A percentile compares a stretch with the other conserved stretches of the same genome.
Evolutionary conservation across 2,113 vertebrate species (phyloP).

Genomic region (Neodontobutis hainanensis): DNA sequence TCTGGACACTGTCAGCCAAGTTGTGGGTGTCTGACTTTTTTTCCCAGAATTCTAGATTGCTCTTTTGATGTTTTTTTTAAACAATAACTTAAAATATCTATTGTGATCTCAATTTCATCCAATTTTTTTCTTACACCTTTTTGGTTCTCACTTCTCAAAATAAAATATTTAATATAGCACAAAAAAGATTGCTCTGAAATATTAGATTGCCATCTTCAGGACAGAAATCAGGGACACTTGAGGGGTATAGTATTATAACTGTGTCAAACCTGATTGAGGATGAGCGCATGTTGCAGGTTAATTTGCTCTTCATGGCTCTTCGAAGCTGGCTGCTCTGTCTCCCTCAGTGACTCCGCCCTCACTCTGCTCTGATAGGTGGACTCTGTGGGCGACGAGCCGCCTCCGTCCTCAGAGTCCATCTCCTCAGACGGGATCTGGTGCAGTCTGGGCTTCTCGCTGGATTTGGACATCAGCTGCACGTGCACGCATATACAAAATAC

Average conservation of each 20-base stretch:
- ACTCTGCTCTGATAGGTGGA: slow-evolving; percentile 54
- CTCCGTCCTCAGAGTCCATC: slow-evolving; percentile 85
- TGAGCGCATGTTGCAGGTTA: slow-evolving; percentile 77
- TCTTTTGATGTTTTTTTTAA: too few species aligned
- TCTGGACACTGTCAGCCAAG: too few species aligned
- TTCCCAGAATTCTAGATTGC: too few species aligned
- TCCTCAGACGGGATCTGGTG: slow-evolving; percentile 93
- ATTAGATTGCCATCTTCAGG: slow-evolving; percentile 63
- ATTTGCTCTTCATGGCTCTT: slow-evolving; percentile 78
- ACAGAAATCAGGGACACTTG: neutral
- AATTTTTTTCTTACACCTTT: too few species aligned
- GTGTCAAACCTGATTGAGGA: slow-evolving; percentile 81
- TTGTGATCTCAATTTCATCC: too few species aligned
- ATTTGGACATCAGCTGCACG: slow-evolving; percentile 83
- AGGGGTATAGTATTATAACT: neutral
- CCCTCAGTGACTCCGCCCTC: slow-evolving; percentile 60
- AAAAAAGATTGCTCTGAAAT: neutral
- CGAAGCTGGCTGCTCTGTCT: slow-evolving; percentile 59
- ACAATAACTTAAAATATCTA: too few species aligned
- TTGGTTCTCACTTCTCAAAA: slow-evolving; percentile 1
- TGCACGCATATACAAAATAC: neutral
- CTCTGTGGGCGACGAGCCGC: slow-evolving; percentile 61
- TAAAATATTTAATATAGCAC: slow-evolving; percentile 9
- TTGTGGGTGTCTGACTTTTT: too few species aligned
- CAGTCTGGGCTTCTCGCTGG: slow-evolving; percentile 89